Conservation (phyloP, 2,888 invertebrate genomes). For the Hipparchia sbordonii region DNA sequence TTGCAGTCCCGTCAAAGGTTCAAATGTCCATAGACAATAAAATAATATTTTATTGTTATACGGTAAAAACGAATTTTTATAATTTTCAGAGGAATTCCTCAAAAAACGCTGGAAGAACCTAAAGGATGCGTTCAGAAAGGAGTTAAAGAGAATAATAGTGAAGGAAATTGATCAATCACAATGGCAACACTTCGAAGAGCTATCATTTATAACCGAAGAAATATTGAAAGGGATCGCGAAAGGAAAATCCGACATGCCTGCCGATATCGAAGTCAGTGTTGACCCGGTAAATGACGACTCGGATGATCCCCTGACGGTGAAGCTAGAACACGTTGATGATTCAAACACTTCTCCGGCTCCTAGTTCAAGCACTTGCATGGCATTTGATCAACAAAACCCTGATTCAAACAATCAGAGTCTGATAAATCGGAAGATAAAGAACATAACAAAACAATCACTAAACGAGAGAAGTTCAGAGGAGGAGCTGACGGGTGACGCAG, state of each 20-base stretch:
- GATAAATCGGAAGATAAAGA: neutral
- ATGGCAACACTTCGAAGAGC: slow-evolving; percentile 45
- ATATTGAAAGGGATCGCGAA: slow-evolving; percentile 27
- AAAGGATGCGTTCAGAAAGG: slow-evolving; percentile 51
- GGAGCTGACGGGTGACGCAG: slow-evolving; percentile 41
- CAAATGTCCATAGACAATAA: no score
- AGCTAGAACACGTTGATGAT: neutral
- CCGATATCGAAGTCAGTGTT: neutral
- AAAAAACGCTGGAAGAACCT: slow-evolving; percentile 50
- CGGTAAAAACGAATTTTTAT: slow-evolving; percentile 14
- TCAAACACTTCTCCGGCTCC: neutral
- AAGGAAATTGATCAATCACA: slow-evolving; percentile 30
- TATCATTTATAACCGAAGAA: slow-evolving; percentile 45
- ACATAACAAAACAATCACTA: neutral
- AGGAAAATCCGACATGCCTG: slow-evolving; percentile 1
- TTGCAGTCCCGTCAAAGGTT: no score
- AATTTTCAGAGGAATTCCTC: slow-evolving; percentile 41
- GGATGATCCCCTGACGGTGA: slow-evolving; percentile 22
- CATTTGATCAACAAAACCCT: neutral
- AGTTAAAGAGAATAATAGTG: slow-evolving; percentile 43
- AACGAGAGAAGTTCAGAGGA: slow-evolving; percentile 23
- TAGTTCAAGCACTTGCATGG: neutral
- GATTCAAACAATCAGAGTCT: neutral
- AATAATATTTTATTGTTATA: no score
- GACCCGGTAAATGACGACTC: slow-evolving; percentile 22